Conservation (phyloP, 1,140 invertebrate species). For the Oscheius sp. region DNA sequence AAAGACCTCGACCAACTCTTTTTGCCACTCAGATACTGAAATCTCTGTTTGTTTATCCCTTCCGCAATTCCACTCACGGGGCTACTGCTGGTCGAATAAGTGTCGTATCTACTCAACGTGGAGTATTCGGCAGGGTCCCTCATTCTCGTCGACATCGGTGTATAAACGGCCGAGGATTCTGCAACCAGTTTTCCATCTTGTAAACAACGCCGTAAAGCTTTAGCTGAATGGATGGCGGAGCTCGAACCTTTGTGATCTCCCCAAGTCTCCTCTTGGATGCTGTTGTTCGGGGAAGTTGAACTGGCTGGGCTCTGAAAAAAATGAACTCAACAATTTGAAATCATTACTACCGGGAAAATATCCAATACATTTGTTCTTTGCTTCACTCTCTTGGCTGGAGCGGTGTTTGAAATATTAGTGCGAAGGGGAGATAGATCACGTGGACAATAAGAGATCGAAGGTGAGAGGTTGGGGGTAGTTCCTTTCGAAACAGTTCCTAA, state of each 20-base stretch:
- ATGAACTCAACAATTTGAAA: background rate
- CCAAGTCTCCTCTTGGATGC: background rate
- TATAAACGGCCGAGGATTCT: background rate
- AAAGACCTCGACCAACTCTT: background rate
- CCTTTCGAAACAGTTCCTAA: conserved; percentile 3
- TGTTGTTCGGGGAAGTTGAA: background rate
- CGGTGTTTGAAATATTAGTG: conserved; percentile 1
- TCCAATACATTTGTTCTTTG: conserved; percentile 28
- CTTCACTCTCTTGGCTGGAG: conserved; percentile 20
- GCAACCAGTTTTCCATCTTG: background rate
- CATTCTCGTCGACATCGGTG: background rate
- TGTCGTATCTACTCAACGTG: conserved; percentile 8
- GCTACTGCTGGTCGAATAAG: background rate
- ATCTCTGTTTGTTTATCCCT: background rate
- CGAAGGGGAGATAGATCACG: background rate
- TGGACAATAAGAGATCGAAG: background rate
- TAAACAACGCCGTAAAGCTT: background rate
- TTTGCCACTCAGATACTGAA: conserved; percentile 1
- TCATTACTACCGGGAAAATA: conserved; percentile 15
- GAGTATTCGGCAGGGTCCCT: background rate
- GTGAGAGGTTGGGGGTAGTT: background rate
- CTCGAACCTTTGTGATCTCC: background rate
- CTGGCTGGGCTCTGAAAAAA: background rate
- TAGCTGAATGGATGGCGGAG: background rate
- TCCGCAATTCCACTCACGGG: background rate